Base-by-base conservation (phyloP, 2,113 vertebrate species). In the Ceyx margarethae region DNA sequence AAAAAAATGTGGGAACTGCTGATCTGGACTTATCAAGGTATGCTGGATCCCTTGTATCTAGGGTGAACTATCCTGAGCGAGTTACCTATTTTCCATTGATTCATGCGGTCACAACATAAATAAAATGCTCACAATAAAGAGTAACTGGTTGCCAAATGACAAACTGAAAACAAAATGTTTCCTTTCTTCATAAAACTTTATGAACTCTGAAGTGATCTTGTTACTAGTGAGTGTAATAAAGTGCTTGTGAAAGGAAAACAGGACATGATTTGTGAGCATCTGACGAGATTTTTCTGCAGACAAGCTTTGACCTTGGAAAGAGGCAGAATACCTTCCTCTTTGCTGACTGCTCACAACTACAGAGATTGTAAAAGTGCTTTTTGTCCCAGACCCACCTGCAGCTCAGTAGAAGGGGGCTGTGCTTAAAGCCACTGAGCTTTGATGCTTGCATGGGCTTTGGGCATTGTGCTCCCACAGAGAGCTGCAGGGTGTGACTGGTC, bases 381-480 rank as follows among this genome's bases (percentile, higher is more conserved):
- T 86, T 60, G 17, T 62, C 45, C 43, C 40, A 31, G 58, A 19
- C 19, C 42, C 10, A 64, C 33, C 53, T 48, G 53, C 72, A 92
- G 23, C 3, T 2, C 37, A 1, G 0, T 0, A 0, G 10, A 42
- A 28, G 33, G 5, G 31, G 31, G 48, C 22, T 50, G 48, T 3
- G 1, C 7, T 17, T 43, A 67, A 77, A 72, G 53, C 15, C 4
- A 2, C 28, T 22, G 5, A 53, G 35, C n/a, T 86, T 40, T 18
- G 46, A 42, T 26, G 13, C 20, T 74, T 26, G 25, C 2, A 0
- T 6, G 26, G 25, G 12, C 31, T 87, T 54, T 62, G 50, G 43
- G 23, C 54, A 73, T 21, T 2, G 4, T 0, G 1, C 0, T 79
- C 7, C 28, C 20, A 20, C 22, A 48, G 66, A 13, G 68, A 51